phyloP scores from a whole-genome alignment of 2,888 invertebrate species.

The Reticulitermes lucifugus region DNA sequence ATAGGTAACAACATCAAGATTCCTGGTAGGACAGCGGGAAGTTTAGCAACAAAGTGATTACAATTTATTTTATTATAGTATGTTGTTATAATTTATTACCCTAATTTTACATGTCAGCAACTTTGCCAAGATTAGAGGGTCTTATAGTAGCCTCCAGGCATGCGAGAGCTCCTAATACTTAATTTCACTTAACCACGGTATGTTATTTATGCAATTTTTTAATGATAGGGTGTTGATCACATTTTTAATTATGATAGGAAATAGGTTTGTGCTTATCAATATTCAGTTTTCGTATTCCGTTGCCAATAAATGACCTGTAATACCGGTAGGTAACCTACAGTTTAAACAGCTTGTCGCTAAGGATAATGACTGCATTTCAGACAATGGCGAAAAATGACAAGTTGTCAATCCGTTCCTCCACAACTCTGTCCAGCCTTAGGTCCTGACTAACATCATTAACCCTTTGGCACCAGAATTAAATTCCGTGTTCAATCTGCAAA shows the following conservation, averaged over 20 bases:
- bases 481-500: too few species aligned
- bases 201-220: conserved; percentile 8
- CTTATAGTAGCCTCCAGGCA: not conserved
- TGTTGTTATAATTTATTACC: conserved; percentile 29
- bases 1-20: not conserved
- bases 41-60: conserved; percentile 12
- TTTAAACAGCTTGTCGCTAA: not conserved
- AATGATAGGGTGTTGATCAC: not conserved
- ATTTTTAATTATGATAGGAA: not conserved
- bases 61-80: conserved; percentile 34
- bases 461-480: too few species aligned
- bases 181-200: conserved; percentile 21
- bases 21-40: not conserved
- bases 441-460: not conserved
- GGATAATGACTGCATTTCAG: not conserved
- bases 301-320: not conserved
- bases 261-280: not conserved
- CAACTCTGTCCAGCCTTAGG: not conserved
- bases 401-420: not conserved
- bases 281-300: not conserved
- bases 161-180: conserved; percentile 1
- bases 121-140: not conserved
- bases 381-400: not conserved
- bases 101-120: conserved; percentile 26
- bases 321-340: not conserved